phyloP scores from a whole-genome alignment of 2,113 vertebrate species.

The Cervus canadensis region DNA sequence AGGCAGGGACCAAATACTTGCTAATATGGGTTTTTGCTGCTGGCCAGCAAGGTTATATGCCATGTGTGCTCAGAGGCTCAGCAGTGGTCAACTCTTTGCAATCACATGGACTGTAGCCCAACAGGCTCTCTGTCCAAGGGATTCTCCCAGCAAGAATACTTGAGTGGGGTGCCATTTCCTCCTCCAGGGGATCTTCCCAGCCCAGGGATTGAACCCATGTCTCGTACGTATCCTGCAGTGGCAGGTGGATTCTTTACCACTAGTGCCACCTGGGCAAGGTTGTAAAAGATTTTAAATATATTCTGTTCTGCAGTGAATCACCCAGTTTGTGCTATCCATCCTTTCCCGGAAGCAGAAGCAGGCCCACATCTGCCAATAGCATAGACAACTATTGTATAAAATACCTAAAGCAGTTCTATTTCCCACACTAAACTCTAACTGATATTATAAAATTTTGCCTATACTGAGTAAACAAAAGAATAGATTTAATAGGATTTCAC shows the following conservation, averaged over 20 bases:
- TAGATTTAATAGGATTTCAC: constrained; percentile 17
- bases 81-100: not conserved
- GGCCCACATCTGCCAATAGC: not conserved
- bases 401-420: not conserved
- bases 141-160: not conserved
- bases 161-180: not conserved
- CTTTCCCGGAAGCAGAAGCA: not conserved
- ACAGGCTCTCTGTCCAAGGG: not conserved
- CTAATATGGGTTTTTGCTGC: not conserved
- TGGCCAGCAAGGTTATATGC: not conserved
- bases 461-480: constrained; percentile 40
- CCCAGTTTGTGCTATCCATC: not conserved
- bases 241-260: not conserved
- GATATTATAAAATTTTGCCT: not conserved
- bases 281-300: not conserved
- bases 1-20: not conserved
- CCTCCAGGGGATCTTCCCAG: not conserved
- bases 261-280: not conserved
- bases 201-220: not conserved
- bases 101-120: not conserved
- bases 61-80: not conserved
- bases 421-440: not conserved
- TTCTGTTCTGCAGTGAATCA: not conserved
- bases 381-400: not conserved
- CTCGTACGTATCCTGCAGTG: not conserved